Evolutionary conservation across 1,140 invertebrate genomes (phyloP).

Genomic region (Colletes gigas): DNA sequence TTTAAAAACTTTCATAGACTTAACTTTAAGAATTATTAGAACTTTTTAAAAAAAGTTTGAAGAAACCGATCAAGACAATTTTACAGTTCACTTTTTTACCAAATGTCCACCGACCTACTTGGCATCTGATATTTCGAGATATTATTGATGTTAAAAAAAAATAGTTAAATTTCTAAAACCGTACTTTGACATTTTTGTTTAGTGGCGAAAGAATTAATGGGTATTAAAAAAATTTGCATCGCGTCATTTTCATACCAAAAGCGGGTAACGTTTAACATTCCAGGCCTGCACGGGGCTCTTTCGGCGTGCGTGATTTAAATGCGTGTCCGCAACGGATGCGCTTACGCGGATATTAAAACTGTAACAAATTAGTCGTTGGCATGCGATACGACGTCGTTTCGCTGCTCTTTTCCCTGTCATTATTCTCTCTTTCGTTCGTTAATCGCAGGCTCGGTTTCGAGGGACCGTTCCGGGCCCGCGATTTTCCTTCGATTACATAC

Average conservation of each 20-base stretch:
- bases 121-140: too few species aligned
- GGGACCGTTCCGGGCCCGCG: slow-evolving; percentile 4
- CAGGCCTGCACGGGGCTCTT: background rate
- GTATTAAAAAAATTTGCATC: background rate
- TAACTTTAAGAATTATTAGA: too few species aligned
- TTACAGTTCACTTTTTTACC: too few species aligned
- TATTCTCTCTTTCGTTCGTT: slow-evolving; percentile 54
- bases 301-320: slow-evolving; percentile 50
- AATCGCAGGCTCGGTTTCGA: slow-evolving; percentile 48
- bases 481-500: slow-evolving; percentile 23
- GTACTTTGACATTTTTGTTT: too few species aligned
- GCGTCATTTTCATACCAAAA: background rate
- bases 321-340: slow-evolving; percentile 11
- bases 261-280: slow-evolving; percentile 4
- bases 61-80: too few species aligned
- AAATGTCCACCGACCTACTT: too few species aligned
- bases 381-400: slow-evolving; percentile 50
- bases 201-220: background rate
- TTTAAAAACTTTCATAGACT: too few species aligned
- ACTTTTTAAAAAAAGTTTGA: too few species aligned
- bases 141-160: too few species aligned
- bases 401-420: slow-evolving; percentile 39
- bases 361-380: slow-evolving; percentile 56
- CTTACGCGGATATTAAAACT: slow-evolving; percentile 52
- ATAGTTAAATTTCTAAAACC: too few species aligned